These are phyloP conservation scores for Cyprinodon variegatus DNA, from an alignment of 2,113 vertebrate genomes.

Conservation along the genomic window DNA sequence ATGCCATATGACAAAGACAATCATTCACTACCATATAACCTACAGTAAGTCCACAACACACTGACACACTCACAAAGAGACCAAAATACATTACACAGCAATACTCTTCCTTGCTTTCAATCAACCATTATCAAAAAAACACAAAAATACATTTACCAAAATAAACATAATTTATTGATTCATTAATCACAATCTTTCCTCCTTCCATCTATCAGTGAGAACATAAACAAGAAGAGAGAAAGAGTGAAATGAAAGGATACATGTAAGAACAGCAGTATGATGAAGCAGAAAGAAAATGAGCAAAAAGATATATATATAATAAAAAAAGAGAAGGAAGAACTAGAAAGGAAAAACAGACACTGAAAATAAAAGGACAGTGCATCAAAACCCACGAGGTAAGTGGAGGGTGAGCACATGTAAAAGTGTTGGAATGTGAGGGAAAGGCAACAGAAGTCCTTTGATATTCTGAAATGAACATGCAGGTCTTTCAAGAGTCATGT, in stretches of 20 bases:
- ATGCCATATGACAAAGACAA: constrained; percentile 58
- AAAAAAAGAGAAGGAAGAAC: constrained; percentile 23
- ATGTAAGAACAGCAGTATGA: constrained; percentile 27
- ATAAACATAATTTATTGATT: constrained; percentile 57
- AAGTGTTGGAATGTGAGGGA: constrained; percentile 24
- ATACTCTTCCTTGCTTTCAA: neutral
- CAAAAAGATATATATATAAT: constrained; percentile 15
- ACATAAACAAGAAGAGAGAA: constrained; percentile 19
- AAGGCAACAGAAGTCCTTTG: constrained; percentile 37
- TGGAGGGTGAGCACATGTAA: constrained; percentile 12
- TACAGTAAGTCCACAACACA: neutral
- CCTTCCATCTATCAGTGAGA: constrained; percentile 67
- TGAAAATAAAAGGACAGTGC: constrained; percentile 34
- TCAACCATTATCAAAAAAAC: constrained; percentile 5
- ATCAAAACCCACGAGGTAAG: constrained; percentile 25
- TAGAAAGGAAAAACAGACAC: constrained; percentile 17
- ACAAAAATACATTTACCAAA: constrained; percentile 1
- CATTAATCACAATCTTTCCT: constrained; percentile 65
- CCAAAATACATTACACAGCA: neutral
- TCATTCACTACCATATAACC: constrained; percentile 39
- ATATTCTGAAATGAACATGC: constrained; percentile 34
- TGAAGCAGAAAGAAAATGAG: constrained; percentile 27
- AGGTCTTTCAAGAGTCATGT: neutral
- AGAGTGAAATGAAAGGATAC: neutral
- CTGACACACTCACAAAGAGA: constrained; percentile 12